phyloP scores from a whole-genome alignment of 2,888 invertebrate genomes.

The Alitta virens region DNA sequence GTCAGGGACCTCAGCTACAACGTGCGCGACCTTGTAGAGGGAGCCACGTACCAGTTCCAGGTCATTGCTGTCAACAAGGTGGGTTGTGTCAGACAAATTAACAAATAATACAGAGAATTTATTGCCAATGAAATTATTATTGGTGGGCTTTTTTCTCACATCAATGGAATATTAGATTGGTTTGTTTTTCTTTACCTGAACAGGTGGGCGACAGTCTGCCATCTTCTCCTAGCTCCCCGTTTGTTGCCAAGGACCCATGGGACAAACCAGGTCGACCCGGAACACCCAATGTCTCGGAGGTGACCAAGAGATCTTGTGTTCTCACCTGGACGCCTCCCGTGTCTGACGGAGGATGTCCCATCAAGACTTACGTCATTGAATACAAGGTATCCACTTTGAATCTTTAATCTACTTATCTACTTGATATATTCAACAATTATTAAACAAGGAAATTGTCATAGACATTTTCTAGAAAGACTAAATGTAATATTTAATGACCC shows the following conservation, averaged over 20 bases:
- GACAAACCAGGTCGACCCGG: constrained; percentile 59
- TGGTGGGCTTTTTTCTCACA: too few species aligned
- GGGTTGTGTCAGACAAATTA: constrained; percentile 24
- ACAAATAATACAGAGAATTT: constrained; percentile 24
- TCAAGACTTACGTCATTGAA: constrained; percentile 35
- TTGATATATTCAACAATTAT: too few species aligned
- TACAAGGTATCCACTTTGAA: constrained; percentile 13
- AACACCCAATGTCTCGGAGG: constrained; percentile 25
- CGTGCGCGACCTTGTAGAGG: constrained; percentile 29
- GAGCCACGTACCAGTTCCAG: constrained; percentile 33
- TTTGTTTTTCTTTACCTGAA: background rate
- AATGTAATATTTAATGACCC: too few species aligned
- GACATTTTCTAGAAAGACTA: too few species aligned
- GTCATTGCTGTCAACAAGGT: constrained; percentile 36
- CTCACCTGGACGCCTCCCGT: constrained; percentile 32
- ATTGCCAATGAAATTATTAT: too few species aligned
- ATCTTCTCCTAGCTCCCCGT: constrained; percentile 22
- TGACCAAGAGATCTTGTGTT: constrained; percentile 31
- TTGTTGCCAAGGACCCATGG: constrained; percentile 33
- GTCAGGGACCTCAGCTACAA: constrained; percentile 24
- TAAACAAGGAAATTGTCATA: too few species aligned
- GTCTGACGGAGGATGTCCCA: constrained; percentile 34
- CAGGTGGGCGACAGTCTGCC: constrained; percentile 2
- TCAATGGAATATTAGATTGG: too few species aligned
- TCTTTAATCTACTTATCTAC: too few species aligned